phyloP scores from a whole-genome alignment of 2,888 invertebrate genomes.

The Nemapogon koenigi region DNA sequence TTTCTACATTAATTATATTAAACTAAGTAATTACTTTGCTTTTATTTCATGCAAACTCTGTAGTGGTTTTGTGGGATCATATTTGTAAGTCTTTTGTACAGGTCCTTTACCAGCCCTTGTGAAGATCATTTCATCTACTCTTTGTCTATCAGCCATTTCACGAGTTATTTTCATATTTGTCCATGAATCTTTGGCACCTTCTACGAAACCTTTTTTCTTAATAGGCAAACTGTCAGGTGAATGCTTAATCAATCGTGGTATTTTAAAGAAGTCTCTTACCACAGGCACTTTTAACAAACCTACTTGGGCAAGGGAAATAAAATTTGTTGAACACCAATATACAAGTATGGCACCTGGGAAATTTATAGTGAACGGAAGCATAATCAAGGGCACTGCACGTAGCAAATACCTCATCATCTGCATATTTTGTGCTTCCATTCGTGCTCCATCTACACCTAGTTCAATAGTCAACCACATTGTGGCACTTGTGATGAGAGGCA shows the following conservation, averaged over 20 bases:
- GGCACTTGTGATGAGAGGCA: constrained; percentile 85
- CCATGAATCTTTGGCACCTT: constrained; percentile 83
- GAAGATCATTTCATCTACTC: constrained; percentile 80
- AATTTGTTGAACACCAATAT: constrained; percentile 91
- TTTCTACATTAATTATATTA: background rate
- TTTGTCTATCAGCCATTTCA: constrained; percentile 78
- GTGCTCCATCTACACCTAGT: constrained; percentile 78
- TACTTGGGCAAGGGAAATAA: constrained; percentile 84
- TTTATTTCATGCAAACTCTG: constrained; percentile 62
- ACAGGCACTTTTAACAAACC: constrained; percentile 75
- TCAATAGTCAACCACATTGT: constrained; percentile 86
- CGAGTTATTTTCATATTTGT: constrained; percentile 80
- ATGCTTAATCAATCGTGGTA: constrained; percentile 68
- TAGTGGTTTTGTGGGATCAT: constrained; percentile 75
- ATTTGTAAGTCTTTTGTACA: constrained; percentile 84
- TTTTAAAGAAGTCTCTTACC: constrained; percentile 78
- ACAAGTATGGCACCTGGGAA: constrained; percentile 88
- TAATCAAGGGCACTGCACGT: constrained; percentile 76
- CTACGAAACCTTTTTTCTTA: constrained; percentile 79
- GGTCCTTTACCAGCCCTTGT: constrained; percentile 87
- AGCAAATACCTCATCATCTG: constrained; percentile 77
- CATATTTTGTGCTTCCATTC: constrained; percentile 70
- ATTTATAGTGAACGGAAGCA: constrained; percentile 85
- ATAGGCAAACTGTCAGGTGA: constrained; percentile 64
- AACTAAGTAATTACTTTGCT: constrained; percentile 39